Conservation (phyloP, 2,888 invertebrate species). For the Ophion obscuratus region DNA sequence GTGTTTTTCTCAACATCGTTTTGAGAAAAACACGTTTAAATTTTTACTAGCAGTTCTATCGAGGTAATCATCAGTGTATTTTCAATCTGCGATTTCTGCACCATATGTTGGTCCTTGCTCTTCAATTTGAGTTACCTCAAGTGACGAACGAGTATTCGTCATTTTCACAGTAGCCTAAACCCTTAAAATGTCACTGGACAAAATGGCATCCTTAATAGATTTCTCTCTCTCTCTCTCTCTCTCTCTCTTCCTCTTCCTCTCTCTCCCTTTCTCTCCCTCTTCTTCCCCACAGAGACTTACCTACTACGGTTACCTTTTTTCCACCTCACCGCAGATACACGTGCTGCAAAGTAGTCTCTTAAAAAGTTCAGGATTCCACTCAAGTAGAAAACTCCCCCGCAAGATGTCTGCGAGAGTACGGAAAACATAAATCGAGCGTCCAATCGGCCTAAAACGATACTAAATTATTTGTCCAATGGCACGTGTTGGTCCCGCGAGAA, state of each 20-base stretch:
- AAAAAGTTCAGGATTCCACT: constrained; percentile 55
- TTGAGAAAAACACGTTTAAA: too few relatives aligned
- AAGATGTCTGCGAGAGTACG: constrained; percentile 19
- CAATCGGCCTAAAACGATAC: constrained; percentile 82
- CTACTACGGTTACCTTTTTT: constrained; percentile 8
- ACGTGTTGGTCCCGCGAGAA: constrained; percentile 65
- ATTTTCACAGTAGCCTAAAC: too few relatives aligned
- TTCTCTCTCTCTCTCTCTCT: neutral
- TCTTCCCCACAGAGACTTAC: constrained; percentile 29
- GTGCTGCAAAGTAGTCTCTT: constrained; percentile 50
- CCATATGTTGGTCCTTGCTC: too few relatives aligned
- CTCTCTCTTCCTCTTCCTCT: neutral
- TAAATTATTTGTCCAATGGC: constrained; percentile 79
- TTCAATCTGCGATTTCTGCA: too few relatives aligned
- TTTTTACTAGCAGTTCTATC: too few relatives aligned
- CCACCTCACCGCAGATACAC: constrained; percentile 8
- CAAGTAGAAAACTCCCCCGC: constrained; percentile 31
- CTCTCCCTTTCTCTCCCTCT: neutral
- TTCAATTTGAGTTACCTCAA: too few relatives aligned
- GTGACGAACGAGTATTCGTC: too few relatives aligned
- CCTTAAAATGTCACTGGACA: too few relatives aligned
- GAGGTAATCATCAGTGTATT: too few relatives aligned
- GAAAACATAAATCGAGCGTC: constrained; percentile 78
- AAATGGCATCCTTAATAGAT: neutral
- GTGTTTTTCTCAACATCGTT: too few relatives aligned